Evolutionary conservation across 2,113 vertebrate genomes (phyloP), one percentile per base, ranked within the genome.

Genomic region (Phasianus colchicus): DNA sequence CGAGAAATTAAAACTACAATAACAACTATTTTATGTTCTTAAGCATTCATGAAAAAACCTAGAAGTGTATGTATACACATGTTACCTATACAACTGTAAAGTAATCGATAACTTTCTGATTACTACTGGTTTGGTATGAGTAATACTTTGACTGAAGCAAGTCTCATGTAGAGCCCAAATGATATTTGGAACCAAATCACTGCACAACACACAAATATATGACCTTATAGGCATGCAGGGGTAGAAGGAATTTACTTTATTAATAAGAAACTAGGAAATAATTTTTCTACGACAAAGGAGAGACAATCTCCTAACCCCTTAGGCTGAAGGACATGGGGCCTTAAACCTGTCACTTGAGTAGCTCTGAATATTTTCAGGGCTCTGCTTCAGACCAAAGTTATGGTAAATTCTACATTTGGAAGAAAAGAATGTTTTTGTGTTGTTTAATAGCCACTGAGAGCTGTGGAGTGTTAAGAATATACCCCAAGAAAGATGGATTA

Each of bases 401-500:
- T 1, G 8, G 81, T 67, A 86, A 92, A 95, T 75, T 94, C 93
- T 75, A 47, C 75, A 57, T 94, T 83, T 95, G 69, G 65, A 70
- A 90, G 52, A 92, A 90, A 92, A 87, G 58, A 87, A 91, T 50
- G 70, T 67, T 92, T 88, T 91, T 95, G 80, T 92, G 90, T 94
- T 96, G 93, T 96, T 90, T 85, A 96, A 96, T 71, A 96, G 85
- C 72, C 69, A 89, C 61, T 75, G 74, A 96, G 67, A 91, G 85
- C 90, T 71, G 11, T 72, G 65, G 72, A 95, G 93, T 92, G 91
- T 93, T 96, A 93, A 95, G 89, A 95, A 93, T 71, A 78, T 86
- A 97, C 27, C 85, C 85, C 73, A 91, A 36, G 61, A 95, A 96
- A 96, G 91, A 95, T 11, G 82, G 88, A 96, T 96, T 97, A 94